phyloP scores from a whole-genome alignment of 2,888 invertebrate species.

The Megalurothrips usitatus region DNA sequence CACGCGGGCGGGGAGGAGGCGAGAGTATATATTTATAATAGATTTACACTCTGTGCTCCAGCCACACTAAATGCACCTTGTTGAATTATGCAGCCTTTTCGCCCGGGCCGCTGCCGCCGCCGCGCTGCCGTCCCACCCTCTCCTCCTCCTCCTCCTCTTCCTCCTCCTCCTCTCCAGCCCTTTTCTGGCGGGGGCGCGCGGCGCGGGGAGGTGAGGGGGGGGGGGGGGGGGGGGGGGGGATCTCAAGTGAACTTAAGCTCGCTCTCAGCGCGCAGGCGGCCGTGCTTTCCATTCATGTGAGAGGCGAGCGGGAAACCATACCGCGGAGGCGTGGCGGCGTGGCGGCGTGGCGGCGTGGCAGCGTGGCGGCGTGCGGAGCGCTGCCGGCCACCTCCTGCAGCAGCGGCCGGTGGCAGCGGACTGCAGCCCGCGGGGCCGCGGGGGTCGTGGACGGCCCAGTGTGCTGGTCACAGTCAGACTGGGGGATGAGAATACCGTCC shows the following conservation, averaged over 20 bases:
- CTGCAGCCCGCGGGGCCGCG: too few species aligned
- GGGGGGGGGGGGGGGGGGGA: background rate
- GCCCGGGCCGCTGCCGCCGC: background rate
- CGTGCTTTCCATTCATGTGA: background rate
- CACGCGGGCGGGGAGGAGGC: background rate
- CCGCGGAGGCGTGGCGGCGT: too few species aligned
- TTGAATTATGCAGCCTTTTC: background rate
- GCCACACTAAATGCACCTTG: constrained; percentile 6
- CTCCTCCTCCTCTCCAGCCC: background rate
- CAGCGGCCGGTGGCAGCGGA: too few species aligned
- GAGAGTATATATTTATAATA: background rate
- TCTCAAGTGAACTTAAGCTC: background rate
- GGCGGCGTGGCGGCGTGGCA: too few species aligned
- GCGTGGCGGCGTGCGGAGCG: too few species aligned
- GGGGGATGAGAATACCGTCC: too few species aligned
- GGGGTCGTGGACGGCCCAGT: too few species aligned
- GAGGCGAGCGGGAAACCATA: background rate
- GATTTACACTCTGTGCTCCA: background rate
- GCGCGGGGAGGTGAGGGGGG: background rate
- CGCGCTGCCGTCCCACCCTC: background rate
- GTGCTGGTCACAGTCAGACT: too few species aligned
- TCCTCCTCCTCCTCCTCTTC: too few species aligned
- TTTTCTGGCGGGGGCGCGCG: background rate
- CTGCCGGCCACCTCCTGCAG: too few species aligned
- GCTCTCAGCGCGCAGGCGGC: background rate